Evolutionary conservation across 2,113 vertebrate species (phyloP), one percentile per base, ranked within the genome.

Genomic region (Cryptoleucopteryx plumbea): DNA sequence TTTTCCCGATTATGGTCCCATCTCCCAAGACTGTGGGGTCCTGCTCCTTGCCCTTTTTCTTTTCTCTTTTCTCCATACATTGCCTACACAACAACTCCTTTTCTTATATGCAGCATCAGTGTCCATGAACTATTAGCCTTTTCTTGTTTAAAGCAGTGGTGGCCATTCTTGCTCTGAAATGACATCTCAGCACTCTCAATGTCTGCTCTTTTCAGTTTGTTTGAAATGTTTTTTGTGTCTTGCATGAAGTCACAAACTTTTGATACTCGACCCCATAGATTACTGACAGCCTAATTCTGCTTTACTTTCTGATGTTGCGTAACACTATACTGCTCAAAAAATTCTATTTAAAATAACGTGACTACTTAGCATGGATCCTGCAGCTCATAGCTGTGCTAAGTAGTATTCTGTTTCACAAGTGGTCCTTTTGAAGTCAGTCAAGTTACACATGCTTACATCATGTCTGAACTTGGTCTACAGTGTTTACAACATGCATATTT

Each of bases 401-500:
- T 53, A 85, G 89, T 85, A 74, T 91, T 96, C 81, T 96, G 87
- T 97, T 97, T 93, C 89, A 94, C 89, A 95, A 97, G 86, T 91
- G 89, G 48, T 90, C 11, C 42, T 78, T 97, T 97, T 97, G 96
- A 97, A 95, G 89, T 95, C 2, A 13, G 38, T 85, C 4, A 5
- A 80, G 89, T 95, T 95, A 90, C 95, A 95, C 89, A 77, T 97
- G 95, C 94, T 97, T 97, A 95, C 94, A 96, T 97, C 96, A 94
- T 94, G 88, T 95, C 93, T 95, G 84, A 95, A 91, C 87, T 95
- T 11, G 10, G 91, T 93, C 93, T 89, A 86, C 81, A 43, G 68
- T 97, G 91, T 97, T 97, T 97, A 96, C 95, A 97, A 88, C 89
- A 95, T 86, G 79, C 87, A 31, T 83, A 80, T 95, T 97, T 95